A percentile compares a stretch with the other conserved stretches of the same genome.
phyloP scores from a whole-genome alignment of 2,888 invertebrate species.

The Lutraria lutraria region DNA sequence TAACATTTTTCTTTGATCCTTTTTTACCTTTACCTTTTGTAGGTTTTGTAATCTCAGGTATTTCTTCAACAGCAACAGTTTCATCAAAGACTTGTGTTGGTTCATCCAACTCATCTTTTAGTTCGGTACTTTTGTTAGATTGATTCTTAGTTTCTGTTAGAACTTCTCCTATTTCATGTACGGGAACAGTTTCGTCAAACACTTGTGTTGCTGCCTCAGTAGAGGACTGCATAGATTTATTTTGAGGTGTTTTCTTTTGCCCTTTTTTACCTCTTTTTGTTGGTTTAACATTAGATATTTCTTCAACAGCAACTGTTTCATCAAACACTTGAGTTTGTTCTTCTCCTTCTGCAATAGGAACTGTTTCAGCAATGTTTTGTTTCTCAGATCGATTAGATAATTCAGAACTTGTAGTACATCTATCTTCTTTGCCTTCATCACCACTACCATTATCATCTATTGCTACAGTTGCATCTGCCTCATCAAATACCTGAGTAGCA shows the following conservation, averaged over 20 bases:
- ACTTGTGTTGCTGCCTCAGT: conserved; percentile 40
- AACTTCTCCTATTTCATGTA: conserved; percentile 33
- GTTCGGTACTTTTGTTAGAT: background rate
- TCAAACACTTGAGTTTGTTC: conserved; percentile 55
- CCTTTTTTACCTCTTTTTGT: background rate
- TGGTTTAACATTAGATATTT: conserved; percentile 40
- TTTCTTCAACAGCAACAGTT: conserved; percentile 40
- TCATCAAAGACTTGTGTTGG: conserved; percentile 62
- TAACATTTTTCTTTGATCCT: background rate
- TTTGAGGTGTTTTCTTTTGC: background rate
- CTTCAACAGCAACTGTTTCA: conserved; percentile 31
- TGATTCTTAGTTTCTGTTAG: background rate
- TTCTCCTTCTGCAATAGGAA: conserved; percentile 33
- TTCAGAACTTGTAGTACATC: background rate
- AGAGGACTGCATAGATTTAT: background rate
- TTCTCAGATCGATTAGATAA: background rate
- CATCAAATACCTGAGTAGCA: conserved; percentile 24
- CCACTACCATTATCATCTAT: conserved; percentile 38
- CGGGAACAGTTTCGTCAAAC: conserved; percentile 50
- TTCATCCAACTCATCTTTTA: conserved; percentile 31
- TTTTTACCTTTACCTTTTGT: background rate
- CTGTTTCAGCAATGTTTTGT: conserved; percentile 23
- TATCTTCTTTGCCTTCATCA: background rate
- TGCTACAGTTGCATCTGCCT: conserved; percentile 58
- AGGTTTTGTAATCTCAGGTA: conserved; percentile 12